Conservation (phyloP, 2,888 invertebrate genomes). For the Dolomedes plantarius region DNA sequence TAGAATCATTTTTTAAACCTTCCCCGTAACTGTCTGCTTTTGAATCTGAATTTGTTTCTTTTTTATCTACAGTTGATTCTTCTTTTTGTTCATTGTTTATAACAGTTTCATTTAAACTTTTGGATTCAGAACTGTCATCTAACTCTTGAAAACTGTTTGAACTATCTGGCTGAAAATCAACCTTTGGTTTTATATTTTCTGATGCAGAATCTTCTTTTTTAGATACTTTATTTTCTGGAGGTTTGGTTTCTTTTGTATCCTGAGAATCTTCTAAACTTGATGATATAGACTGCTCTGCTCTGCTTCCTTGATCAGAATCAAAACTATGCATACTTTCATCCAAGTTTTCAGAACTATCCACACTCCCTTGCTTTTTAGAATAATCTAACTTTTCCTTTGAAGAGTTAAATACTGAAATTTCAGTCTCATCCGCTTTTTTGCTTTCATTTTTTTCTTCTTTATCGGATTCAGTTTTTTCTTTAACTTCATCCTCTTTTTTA, state of each 20-base stretch:
- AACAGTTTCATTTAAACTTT: background rate
- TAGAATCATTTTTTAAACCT: background rate
- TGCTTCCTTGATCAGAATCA: constrained; percentile 7
- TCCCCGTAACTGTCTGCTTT: constrained; percentile 10
- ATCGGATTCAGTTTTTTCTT: background rate
- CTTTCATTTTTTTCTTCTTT: constrained; percentile 11
- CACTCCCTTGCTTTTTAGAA: constrained; percentile 7
- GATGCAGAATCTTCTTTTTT: background rate
- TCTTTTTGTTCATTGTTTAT: background rate
- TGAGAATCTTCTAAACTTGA: constrained; percentile 23
- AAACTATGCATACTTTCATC: constrained; percentile 16
- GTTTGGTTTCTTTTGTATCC: background rate
- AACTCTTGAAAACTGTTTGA: constrained; percentile 18
- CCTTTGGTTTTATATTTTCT: constrained; percentile 11
- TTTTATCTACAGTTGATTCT: background rate
- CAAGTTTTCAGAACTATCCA: constrained; percentile 15
- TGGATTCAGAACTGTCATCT: constrained; percentile 25
- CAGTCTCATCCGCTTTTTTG: background rate
- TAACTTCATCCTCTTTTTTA: background rate
- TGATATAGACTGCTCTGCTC: background rate
- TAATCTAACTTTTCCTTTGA: constrained; percentile 13
- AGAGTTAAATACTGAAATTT: background rate
- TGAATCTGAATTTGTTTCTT: background rate
- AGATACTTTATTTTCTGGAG: background rate
- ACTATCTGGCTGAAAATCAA: background rate